Conservation (phyloP, 2,888 invertebrate genomes). For the Microplitis manilae region DNA sequence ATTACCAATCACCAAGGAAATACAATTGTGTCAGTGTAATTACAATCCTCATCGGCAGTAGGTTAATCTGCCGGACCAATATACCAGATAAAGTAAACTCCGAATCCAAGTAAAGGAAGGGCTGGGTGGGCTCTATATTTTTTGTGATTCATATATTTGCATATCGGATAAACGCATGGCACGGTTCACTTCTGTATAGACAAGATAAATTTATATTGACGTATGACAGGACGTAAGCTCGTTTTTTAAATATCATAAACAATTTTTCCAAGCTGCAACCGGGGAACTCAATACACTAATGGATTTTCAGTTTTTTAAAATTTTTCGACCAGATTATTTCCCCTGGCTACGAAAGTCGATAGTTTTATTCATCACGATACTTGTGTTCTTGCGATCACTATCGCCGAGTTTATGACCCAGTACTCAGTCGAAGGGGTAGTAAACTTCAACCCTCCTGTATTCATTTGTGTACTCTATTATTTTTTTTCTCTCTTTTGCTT, state of each 20-base stretch:
- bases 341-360: background rate
- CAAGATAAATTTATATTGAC: slow-evolving; percentile 14
- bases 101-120: too few species aligned
- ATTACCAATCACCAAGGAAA: slow-evolving; percentile 29
- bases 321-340: background rate
- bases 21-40: slow-evolving; percentile 23
- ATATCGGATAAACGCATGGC: too few species aligned
- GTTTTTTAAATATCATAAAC: background rate
- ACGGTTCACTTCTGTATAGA: slow-evolving; percentile 13
- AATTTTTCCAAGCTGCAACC: slow-evolving; percentile 13
- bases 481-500: background rate
- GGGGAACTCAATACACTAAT: slow-evolving; percentile 17
- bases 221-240: background rate
- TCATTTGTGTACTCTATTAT: slow-evolving; percentile 23
- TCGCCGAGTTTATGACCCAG: slow-evolving; percentile 40
- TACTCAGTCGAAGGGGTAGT: slow-evolving; percentile 57
- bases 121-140: too few species aligned
- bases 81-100: too few species aligned
- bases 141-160: too few species aligned
- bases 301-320: background rate
- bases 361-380: slow-evolving; percentile 12
- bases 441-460: slow-evolving; percentile 51
- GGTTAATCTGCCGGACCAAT: too few species aligned
- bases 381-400: slow-evolving; percentile 54
- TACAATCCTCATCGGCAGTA: background rate